Percentiles rank a stretch among this genome's conserved stretches.
phyloP scores from a whole-genome alignment of 2,888 invertebrate genomes.

The Eudemis profundana region DNA sequence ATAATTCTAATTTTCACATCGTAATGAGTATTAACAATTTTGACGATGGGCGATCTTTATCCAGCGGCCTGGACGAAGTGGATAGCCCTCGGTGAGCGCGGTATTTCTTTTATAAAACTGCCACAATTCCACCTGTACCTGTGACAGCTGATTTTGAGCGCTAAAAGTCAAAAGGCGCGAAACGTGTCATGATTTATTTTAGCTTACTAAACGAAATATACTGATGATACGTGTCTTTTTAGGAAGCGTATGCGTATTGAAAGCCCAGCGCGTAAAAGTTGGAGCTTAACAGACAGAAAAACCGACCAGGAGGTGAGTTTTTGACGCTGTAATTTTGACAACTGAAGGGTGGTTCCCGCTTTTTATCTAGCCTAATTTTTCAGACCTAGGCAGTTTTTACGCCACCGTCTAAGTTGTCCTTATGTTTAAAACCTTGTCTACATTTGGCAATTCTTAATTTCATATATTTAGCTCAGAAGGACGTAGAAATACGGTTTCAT shows the following conservation, averaged over 20 bases:
- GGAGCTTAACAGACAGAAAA: constrained; percentile 78
- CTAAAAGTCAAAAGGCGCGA: constrained; percentile 80
- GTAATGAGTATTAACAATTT: constrained; percentile 64
- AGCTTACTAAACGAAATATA: constrained; percentile 42
- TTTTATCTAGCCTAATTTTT: constrained; percentile 60
- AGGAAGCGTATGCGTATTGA: constrained; percentile 74
- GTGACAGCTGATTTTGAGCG: constrained; percentile 81
- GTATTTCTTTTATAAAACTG: constrained; percentile 48
- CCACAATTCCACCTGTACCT: constrained; percentile 53
- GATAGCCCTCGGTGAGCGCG: constrained; percentile 71
- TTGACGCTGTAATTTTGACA: constrained; percentile 15
- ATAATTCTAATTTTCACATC: constrained; percentile 30
- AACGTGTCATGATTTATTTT: constrained; percentile 51
- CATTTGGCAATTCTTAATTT: background rate
- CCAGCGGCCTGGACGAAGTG: constrained; percentile 57
- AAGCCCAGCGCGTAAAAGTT: constrained; percentile 68
- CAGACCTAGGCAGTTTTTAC: constrained; percentile 34
- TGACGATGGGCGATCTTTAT: constrained; percentile 60
- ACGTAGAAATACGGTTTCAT: background rate
- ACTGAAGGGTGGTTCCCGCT: constrained; percentile 62
- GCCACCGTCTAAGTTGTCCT: background rate
- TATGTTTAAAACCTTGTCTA: background rate
- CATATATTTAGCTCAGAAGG: background rate
- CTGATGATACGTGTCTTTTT: constrained; percentile 51
- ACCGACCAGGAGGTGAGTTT: constrained; percentile 75